Conservation (phyloP, 2,888 invertebrate genomes). For the Helobdella robusta region DNA sequence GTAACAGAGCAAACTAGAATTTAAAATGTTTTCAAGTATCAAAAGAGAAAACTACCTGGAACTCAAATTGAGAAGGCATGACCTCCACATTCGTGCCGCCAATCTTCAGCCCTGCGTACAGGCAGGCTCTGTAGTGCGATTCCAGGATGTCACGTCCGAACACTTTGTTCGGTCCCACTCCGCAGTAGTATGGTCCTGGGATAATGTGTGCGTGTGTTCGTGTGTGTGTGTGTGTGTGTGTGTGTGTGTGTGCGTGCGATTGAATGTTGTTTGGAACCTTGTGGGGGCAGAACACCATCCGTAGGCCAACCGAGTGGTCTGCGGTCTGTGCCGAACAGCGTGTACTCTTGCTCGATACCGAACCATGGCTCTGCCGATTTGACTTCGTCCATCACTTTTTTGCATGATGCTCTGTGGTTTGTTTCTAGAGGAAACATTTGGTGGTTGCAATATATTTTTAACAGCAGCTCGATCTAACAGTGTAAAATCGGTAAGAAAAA, state of each 20-base stretch:
- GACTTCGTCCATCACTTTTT: slow-evolving; percentile 50
- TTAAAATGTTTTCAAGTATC: too few species aligned
- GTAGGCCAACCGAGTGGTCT: slow-evolving; percentile 47
- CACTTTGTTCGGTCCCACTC: slow-evolving; percentile 87
- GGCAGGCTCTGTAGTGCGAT: slow-evolving; percentile 84
- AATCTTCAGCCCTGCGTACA: slow-evolving; percentile 85
- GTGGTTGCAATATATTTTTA: too few species aligned
- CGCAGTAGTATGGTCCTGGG: slow-evolving; percentile 90
- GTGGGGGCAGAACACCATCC: slow-evolving; percentile 39
- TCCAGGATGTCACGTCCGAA: slow-evolving; percentile 92
- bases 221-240: too few species aligned
- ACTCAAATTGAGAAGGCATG: slow-evolving; percentile 73
- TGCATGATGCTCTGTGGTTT: slow-evolving; percentile 51
- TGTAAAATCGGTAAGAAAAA: too few species aligned
- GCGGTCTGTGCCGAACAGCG: slow-evolving; percentile 50
- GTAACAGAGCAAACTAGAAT: too few species aligned
- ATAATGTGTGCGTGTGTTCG: too few species aligned
- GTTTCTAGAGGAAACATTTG: too few species aligned
- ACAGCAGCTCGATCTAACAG: too few species aligned
- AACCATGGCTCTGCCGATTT: slow-evolving; percentile 52
- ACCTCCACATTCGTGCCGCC: slow-evolving; percentile 94
- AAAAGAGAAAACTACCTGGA: too few species aligned
- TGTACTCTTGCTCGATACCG: slow-evolving; percentile 56
- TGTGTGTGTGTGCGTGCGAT: too few species aligned
- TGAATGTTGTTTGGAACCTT: too few species aligned